Percentiles rank a stretch among this genome's conserved stretches.
phyloP scores from a whole-genome alignment of 1,140 invertebrate genomes.

The Saccostrea glomerata region DNA sequence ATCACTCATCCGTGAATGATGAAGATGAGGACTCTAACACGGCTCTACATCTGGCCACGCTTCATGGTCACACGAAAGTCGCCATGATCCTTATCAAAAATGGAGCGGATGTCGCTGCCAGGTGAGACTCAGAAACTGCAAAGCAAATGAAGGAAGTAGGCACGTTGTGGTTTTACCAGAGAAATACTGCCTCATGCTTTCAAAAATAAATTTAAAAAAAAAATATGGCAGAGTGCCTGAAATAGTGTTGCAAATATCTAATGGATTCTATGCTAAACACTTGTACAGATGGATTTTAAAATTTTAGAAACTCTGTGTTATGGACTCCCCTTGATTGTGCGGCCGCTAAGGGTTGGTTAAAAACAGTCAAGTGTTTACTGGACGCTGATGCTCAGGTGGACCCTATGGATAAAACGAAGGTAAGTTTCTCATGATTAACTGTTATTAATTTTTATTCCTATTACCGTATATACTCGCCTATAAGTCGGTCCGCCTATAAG shows the following conservation, averaged over 20 bases:
- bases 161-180: no score
- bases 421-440: slow-evolving; percentile 60
- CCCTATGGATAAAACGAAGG: slow-evolving; percentile 80
- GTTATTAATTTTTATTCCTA: no score
- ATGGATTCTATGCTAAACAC: no score
- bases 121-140: slow-evolving; percentile 68
- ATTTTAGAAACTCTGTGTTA: slow-evolving; percentile 57
- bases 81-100: slow-evolving; percentile 75
- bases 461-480: no score
- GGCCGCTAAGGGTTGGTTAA: slow-evolving; percentile 79
- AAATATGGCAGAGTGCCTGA: no score
- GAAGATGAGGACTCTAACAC: slow-evolving; percentile 86
- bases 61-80: slow-evolving; percentile 77
- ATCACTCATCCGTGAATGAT: slow-evolving; percentile 78
- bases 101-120: slow-evolving; percentile 80
- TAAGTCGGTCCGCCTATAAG: no score
- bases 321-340: slow-evolving; percentile 82
- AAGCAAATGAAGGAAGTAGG: no score
- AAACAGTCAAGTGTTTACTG: slow-evolving; percentile 77
- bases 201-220: no score
- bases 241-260: no score
- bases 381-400: slow-evolving; percentile 78
- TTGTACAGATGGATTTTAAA: no score
- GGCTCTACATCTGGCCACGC: slow-evolving; percentile 79
- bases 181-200: no score